These are phyloP conservation scores for Neotoxoptera formosana DNA, from an alignment of 1,140 invertebrate genomes.

Conservation along the genomic window DNA sequence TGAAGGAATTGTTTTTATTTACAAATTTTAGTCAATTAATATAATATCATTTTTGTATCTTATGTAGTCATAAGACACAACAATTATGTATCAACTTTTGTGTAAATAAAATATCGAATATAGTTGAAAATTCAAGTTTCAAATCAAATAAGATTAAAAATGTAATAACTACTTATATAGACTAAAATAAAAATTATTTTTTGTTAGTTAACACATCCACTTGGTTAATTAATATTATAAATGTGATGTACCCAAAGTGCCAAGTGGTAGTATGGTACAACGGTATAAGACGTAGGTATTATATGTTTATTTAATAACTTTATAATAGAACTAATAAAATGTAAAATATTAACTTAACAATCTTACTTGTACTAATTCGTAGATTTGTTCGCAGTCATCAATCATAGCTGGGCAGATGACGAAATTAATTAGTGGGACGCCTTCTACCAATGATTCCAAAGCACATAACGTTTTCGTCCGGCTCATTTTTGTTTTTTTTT, in stretches of 20 bases:
- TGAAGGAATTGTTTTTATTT: too few relatives aligned
- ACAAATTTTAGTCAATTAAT: too few relatives aligned
- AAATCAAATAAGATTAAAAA: background rate
- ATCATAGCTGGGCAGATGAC: background rate
- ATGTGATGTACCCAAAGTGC: background rate
- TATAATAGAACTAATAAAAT: background rate
- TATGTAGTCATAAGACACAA: too few relatives aligned
- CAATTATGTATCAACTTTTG: background rate
- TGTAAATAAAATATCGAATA: background rate
- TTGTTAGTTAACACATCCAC: background rate
- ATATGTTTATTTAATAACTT: background rate
- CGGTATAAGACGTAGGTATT: background rate
- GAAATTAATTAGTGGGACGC: slow-evolving; percentile 35
- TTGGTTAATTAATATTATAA: background rate
- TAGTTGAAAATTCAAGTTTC: background rate
- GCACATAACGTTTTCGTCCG: background rate
- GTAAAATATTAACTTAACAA: background rate
- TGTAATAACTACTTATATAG: background rate
- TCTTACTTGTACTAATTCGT: slow-evolving; percentile 38
- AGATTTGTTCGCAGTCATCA: slow-evolving; percentile 45
- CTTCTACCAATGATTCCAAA: slow-evolving; percentile 47
- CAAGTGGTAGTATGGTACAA: background rate
- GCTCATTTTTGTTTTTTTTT: background rate
- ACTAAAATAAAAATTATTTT: background rate
- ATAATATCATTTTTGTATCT: background rate